Conservation (phyloP, 2,113 vertebrate species). For the Arizona elegans region DNA sequence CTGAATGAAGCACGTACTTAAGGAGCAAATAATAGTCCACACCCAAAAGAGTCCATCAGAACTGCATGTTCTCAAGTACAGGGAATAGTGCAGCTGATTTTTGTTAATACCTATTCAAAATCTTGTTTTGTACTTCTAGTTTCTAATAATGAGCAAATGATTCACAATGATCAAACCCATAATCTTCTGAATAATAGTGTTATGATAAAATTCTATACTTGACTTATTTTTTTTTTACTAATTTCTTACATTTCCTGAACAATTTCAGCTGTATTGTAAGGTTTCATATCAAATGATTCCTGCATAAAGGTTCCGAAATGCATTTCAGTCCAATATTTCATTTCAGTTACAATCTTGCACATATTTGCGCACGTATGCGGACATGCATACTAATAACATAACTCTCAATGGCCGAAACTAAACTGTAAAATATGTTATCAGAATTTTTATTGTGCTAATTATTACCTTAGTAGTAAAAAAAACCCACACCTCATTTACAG, state of each 20-base stretch:
- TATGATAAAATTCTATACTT: slow-evolving; percentile 49
- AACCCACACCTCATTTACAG: background rate
- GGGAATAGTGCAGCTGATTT: slow-evolving; percentile 57
- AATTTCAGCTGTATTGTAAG: slow-evolving; percentile 29
- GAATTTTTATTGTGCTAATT: background rate
- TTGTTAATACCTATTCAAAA: slow-evolving; percentile 25
- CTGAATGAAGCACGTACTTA: slow-evolving; percentile 46
- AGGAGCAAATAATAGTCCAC: slow-evolving; percentile 46
- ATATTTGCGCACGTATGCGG: background rate
- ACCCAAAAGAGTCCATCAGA: slow-evolving; percentile 34
- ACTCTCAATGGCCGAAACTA: background rate
- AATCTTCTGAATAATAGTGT: slow-evolving; percentile 40
- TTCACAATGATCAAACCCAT: slow-evolving; percentile 38
- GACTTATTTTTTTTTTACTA: slow-evolving; percentile 8
- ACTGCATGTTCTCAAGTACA: slow-evolving; percentile 31
- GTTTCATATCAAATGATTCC: background rate
- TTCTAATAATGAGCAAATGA: slow-evolving; percentile 52
- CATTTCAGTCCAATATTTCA: background rate
- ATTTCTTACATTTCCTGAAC: background rate
- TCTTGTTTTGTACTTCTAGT: slow-evolving; percentile 46
- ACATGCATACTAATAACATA: background rate
- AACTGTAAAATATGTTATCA: background rate
- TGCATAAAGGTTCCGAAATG: background rate
- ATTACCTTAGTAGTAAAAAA: background rate
- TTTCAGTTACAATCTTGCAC: too few species aligned